phyloP scores from a whole-genome alignment of 2,113 vertebrate species.

The Hyperopisus bebe region DNA sequence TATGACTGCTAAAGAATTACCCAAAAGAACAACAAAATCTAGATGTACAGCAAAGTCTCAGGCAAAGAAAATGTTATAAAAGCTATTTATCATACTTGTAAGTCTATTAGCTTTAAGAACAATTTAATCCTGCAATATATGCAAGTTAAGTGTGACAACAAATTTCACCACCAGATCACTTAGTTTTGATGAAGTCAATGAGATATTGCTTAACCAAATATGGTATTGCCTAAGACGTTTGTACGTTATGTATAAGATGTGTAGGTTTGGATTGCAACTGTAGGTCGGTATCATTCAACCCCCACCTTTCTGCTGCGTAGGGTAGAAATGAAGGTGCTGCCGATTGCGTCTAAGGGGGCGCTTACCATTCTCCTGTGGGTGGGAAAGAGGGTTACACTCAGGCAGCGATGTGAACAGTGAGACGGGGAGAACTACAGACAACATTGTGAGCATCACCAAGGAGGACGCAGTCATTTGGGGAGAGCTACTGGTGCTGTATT shows the following conservation, averaged over 20 bases:
- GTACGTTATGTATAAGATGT: background rate
- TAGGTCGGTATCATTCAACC: background rate
- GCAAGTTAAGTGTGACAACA: background rate
- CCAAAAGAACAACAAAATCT: background rate
- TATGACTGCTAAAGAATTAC: background rate
- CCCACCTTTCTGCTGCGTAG: constrained; percentile 49
- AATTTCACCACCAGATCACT: background rate
- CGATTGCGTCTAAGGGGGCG: constrained; percentile 58
- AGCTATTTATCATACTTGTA: background rate
- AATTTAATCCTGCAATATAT: background rate
- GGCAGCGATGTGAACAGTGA: background rate
- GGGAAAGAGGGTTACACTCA: background rate
- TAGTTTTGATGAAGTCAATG: background rate
- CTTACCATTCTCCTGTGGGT: constrained; percentile 48
- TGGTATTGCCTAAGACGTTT: background rate
- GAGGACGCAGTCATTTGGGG: background rate
- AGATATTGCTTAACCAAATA: background rate
- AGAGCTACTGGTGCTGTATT: background rate
- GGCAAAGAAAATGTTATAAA: background rate
- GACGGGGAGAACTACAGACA: background rate
- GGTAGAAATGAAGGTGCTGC: constrained; percentile 44
- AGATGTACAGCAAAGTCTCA: background rate
- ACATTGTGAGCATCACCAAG: background rate
- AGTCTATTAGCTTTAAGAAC: background rate
- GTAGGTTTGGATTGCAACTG: background rate